Conservation (phyloP, 2,797 vertebrate genomes). For the Psittacula echo region DNA sequence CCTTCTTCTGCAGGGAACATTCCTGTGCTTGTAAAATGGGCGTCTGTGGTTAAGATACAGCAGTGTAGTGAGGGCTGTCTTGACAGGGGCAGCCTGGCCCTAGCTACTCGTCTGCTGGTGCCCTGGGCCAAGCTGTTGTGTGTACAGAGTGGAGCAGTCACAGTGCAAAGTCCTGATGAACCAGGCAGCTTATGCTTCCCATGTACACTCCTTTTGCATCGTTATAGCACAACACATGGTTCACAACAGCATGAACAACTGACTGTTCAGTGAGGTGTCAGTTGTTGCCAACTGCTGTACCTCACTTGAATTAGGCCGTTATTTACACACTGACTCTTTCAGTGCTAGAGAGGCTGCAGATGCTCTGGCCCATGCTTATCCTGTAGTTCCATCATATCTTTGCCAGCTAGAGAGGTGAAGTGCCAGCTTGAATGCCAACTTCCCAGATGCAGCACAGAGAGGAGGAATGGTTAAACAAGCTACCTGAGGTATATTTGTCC, state of each 20-base stretch:
- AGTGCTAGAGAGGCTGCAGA: neutral
- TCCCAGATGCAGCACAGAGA: neutral
- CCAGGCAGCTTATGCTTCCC: neutral
- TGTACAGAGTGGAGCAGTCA: fast-evolving
- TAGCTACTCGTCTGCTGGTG: fast-evolving
- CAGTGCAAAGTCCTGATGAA: neutral
- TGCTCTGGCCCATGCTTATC: neutral
- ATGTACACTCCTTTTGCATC: neutral
- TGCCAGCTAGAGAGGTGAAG: neutral
- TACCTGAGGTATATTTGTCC: neutral
- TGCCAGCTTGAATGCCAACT: neutral
- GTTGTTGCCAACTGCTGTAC: neutral
- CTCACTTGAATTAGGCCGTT: neutral
- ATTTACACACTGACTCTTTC: neutral
- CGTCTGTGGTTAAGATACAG: neutral
- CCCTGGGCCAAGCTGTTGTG: neutral
- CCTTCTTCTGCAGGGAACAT: neutral
- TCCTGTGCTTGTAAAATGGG: neutral
- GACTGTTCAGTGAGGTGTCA: neutral
- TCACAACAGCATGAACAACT: neutral
- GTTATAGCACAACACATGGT: fast-evolving
- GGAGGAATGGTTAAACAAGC: neutral
- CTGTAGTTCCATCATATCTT: neutral
- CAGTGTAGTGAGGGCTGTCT: neutral
- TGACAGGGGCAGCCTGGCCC: neutral